Evolutionary conservation across 2,113 vertebrate species (phyloP).

Genomic region (Craseonycteris thonglongyai): DNA sequence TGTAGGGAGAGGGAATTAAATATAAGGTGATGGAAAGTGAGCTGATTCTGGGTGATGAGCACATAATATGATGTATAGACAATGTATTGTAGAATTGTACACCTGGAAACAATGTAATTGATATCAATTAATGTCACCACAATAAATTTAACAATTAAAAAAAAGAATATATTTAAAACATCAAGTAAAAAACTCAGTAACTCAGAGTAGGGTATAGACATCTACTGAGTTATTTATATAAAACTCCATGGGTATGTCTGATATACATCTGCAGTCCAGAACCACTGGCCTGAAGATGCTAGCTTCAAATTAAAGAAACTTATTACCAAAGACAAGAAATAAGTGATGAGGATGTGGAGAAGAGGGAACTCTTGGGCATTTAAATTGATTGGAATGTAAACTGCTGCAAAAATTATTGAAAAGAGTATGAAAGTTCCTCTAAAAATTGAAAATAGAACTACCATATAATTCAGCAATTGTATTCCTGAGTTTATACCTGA

Average conservation of each 20-base stretch:
- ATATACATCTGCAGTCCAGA: not conserved
- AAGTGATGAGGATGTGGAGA: not conserved
- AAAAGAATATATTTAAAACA: not conserved
- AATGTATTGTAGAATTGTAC: no score
- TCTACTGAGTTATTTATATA: not conserved
- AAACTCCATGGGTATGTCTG: not conserved
- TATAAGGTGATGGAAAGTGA: no score
- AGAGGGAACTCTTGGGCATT: not conserved
- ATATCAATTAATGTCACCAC: no score
- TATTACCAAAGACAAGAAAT: not conserved
- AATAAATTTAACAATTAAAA: no score
- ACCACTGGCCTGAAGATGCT: not conserved
- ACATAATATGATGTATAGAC: no score
- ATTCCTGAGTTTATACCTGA: not conserved
- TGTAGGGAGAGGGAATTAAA: no score
- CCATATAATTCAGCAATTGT: not conserved
- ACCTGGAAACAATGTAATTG: no score
- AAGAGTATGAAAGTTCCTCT: not conserved
- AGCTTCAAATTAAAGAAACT: not conserved
- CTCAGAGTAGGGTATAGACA: not conserved
- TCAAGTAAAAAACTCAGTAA: not conserved
- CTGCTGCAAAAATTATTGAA: not conserved
- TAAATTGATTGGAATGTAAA: not conserved
- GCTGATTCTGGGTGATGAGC: no score
- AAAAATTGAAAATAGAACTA: not conserved